Percentiles rank a stretch among this genome's conserved stretches.
Conservation (phyloP, 2,888 invertebrate genomes). For the Automeris io region DNA sequence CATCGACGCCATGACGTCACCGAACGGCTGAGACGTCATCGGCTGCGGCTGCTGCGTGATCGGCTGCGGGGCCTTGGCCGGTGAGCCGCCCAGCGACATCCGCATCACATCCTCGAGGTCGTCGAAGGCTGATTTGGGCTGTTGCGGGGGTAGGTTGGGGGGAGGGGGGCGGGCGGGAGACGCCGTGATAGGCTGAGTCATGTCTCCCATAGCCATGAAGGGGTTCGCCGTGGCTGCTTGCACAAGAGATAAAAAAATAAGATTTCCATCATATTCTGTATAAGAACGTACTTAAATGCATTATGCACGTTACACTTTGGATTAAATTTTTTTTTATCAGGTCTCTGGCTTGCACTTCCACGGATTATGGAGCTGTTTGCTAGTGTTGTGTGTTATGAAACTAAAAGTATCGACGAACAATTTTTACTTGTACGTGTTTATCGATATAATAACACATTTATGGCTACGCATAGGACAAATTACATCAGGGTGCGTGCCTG, state of each 20-base stretch:
- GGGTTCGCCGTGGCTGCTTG: slow-evolving; percentile 80
- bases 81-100: slow-evolving; percentile 81
- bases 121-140: slow-evolving; percentile 79
- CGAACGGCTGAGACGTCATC: slow-evolving; percentile 54
- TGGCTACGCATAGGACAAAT: too few relatives aligned
- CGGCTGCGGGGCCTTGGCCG: slow-evolving; percentile 53
- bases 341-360: too few relatives aligned
- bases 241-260: slow-evolving; percentile 47
- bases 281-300: too few relatives aligned
- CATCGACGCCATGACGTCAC: slow-evolving; percentile 58
- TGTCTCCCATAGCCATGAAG: slow-evolving; percentile 80
- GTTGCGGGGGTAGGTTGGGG: slow-evolving; percentile 53
- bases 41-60: slow-evolving; percentile 56
- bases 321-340: too few relatives aligned
- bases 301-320: too few relatives aligned
- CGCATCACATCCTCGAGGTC: slow-evolving; percentile 83
- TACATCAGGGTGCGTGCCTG: too few relatives aligned
- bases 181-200: slow-evolving; percentile 58
- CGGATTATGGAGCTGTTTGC: too few relatives aligned
- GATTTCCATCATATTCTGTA: too few relatives aligned
- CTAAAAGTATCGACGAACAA: too few relatives aligned
- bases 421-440: too few relatives aligned
- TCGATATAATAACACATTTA: too few relatives aligned
- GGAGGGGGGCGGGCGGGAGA: slow-evolving; percentile 75
- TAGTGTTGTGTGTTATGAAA: too few relatives aligned